phyloP scores from a whole-genome alignment of 2,888 invertebrate genomes.

The Cantharis rufa region DNA sequence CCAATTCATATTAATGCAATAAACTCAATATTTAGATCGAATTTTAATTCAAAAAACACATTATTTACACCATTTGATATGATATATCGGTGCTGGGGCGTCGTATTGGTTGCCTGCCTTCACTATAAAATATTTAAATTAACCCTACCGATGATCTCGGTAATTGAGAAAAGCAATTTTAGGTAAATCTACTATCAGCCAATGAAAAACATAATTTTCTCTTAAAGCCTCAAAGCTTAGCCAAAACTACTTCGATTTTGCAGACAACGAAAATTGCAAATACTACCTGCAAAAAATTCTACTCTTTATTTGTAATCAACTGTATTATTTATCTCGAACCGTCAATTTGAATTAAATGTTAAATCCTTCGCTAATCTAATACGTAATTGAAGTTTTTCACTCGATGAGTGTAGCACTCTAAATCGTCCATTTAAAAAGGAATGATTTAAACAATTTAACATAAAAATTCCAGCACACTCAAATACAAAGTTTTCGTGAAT shows the following conservation, averaged over 20 bases:
- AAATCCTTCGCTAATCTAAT: neutral
- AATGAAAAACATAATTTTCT: neutral
- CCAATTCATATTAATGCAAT: too few relatives aligned
- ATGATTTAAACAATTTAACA: neutral
- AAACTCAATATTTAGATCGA: neutral
- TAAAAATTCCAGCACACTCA: neutral
- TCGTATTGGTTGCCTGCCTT: neutral
- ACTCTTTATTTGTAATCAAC: neutral
- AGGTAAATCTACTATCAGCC: neutral
- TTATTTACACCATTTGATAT: neutral
- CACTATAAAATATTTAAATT: neutral
- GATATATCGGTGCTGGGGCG: neutral
- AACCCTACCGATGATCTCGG: neutral
- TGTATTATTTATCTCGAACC: neutral
- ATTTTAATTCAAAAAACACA: neutral
- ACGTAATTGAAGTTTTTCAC: neutral
- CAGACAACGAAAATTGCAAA: neutral
- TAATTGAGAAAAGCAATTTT: neutral
- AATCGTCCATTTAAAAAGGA: neutral
- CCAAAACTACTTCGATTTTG: neutral
- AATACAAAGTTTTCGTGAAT: neutral
- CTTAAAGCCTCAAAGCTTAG: neutral
- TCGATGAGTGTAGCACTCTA: neutral
- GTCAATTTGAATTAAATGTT: neutral
- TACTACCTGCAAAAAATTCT: neutral